Evolutionary conservation across 1,140 invertebrate species (phyloP).

Genomic region (Bombus haemorrhoidalis): DNA sequence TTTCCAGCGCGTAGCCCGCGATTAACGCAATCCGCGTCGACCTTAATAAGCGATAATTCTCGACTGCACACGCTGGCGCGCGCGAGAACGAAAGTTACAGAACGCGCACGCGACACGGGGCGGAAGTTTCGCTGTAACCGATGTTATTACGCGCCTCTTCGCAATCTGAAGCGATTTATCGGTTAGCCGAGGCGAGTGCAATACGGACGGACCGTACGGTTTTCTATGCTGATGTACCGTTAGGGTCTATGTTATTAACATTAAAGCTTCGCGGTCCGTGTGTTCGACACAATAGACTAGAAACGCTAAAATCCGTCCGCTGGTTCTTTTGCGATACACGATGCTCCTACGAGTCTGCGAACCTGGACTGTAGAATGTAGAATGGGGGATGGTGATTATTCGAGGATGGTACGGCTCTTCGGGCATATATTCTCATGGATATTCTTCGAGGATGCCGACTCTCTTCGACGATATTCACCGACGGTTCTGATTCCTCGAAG

Average conservation of each 20-base stretch:
- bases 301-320: neutral
- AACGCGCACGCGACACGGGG: slow-evolving; percentile 41
- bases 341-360: neutral
- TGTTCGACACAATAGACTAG: neutral
- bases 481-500: neutral
- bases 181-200: neutral
- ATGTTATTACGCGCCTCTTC: slow-evolving; percentile 30
- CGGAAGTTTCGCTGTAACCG: slow-evolving; percentile 44
- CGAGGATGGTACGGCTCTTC: too few species aligned
- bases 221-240: neutral
- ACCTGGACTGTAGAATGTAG: too few species aligned
- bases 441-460: too few species aligned
- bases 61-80: slow-evolving; percentile 4
- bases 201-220: neutral
- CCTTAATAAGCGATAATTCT: slow-evolving; percentile 52
- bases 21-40: slow-evolving; percentile 41
- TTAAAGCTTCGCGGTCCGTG: neutral
- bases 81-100: slow-evolving; percentile 55
- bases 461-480: neutral
- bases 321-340: too few species aligned
- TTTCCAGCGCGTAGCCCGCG: neutral
- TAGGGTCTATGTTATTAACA: neutral
- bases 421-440: too few species aligned
- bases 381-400: neutral
- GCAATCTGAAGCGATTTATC: slow-evolving; percentile 42